A percentile compares a stretch with the other conserved stretches of the same genome.
These are phyloP conservation scores for Zosterops borbonicus DNA, from an alignment of 2,113 vertebrate genomes.

Conservation along the genomic window DNA sequence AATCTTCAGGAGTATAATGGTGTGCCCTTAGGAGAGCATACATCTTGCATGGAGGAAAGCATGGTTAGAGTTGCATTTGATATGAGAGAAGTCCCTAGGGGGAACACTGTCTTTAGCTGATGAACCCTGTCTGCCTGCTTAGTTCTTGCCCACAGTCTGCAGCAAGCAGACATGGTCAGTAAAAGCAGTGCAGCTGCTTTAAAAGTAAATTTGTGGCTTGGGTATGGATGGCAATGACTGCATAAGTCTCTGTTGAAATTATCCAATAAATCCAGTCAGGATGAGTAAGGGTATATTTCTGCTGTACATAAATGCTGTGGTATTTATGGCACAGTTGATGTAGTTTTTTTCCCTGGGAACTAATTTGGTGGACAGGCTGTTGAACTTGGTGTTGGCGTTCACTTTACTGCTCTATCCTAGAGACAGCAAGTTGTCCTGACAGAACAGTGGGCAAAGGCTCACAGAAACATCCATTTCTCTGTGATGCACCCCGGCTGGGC, in stretches of 20 bases:
- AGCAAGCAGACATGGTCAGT: not conserved
- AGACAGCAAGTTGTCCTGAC: conserved; percentile 85
- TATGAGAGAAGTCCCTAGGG: not conserved
- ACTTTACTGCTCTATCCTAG: conserved; percentile 54
- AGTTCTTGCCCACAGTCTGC: not conserved
- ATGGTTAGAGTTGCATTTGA: not conserved
- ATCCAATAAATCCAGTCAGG: not conserved
- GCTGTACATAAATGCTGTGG: not conserved
- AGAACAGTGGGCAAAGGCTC: conserved; percentile 76
- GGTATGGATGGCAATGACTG: not conserved
- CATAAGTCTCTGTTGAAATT: not conserved
- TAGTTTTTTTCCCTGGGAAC: not conserved
- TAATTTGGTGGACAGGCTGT: not conserved
- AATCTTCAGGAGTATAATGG: not conserved
- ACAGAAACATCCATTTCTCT: conserved; percentile 82
- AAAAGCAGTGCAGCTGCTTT: not conserved
- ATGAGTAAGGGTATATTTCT: not conserved
- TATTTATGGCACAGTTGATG: not conserved
- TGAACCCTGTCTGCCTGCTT: not conserved
- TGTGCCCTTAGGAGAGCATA: not conserved
- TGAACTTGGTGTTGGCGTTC: not conserved
- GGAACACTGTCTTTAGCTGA: not conserved
- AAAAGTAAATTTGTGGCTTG: not conserved
- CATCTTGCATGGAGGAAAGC: not conserved
- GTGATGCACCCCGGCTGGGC: conserved; percentile 85